Evolutionary conservation across 2,113 vertebrate genomes (phyloP).

Genomic region (Orthochromis indermauri): DNA sequence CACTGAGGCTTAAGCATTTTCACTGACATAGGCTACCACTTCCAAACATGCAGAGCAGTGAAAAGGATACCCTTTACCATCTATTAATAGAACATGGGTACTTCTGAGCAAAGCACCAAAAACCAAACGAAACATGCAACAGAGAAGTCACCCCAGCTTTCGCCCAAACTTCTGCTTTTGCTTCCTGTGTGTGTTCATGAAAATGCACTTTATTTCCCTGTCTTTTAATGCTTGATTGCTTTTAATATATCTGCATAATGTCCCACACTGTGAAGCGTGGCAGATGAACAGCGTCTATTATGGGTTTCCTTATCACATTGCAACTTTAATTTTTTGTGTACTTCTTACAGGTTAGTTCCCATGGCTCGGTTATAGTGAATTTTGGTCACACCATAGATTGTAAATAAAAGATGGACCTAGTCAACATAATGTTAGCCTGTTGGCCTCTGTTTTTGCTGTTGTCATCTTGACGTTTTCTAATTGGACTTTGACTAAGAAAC

Average conservation of each 20-base stretch:
- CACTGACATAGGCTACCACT: not conserved
- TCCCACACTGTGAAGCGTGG: not conserved
- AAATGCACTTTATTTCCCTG: not conserved
- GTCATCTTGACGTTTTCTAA: not conserved
- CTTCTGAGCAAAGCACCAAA: constrained; percentile 1
- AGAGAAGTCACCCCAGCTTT: not conserved
- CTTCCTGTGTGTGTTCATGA: constrained; percentile 17
- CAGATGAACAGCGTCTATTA: not conserved
- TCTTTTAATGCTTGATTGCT: not conserved
- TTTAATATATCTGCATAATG: not conserved
- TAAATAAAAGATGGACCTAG: not conserved
- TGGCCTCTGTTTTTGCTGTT: not conserved
- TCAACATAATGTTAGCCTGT: not conserved
- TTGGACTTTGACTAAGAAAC: not conserved
- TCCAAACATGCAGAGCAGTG: not conserved
- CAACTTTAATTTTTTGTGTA: not conserved
- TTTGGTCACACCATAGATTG: not conserved
- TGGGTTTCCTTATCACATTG: not conserved
- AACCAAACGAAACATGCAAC: constrained; percentile 8
- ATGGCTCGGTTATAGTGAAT: not conserved
- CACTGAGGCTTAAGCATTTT: not conserved
- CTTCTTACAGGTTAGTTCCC: not conserved
- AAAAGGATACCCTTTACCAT: not conserved
- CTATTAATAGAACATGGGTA: not conserved
- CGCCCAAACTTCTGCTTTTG: constrained; percentile 42